Evolutionary conservation across 2,797 vertebrate genomes (phyloP), one percentile per base, ranked within the genome.

Genomic region (Remorina albescens): DNA sequence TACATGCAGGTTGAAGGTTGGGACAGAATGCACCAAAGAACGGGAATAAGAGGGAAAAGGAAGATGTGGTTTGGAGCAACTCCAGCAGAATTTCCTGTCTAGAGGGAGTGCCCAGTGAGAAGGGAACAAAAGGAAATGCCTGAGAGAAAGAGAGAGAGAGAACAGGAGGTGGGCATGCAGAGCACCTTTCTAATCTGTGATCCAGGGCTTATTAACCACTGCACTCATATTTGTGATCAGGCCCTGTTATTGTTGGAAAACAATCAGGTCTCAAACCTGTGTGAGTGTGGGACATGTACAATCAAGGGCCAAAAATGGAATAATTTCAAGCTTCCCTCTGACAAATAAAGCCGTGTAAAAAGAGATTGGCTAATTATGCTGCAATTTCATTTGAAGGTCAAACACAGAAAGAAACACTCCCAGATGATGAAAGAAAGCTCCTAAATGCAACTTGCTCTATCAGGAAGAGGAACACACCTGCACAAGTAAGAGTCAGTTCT

Each of bases 81-180:
- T 91, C 87, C 89, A 91, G 77, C 63, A 86, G 88, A 88, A 87
- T 91, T 90, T 94, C 91, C 90, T 90, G 82, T 80, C 79, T 73
- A 41, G 78, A 84, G 86, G 86, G 88, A 84, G 86, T 80, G 88
- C 59, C 78, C 36, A 8, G 65, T 70, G 60, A 65, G 37, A 62
- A 73, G 21, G 64, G 78, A 80, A 80, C 78, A 73, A 85, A 83
- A 88, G 85, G 88, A 93, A 91, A 90, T 90, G 75, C 73, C 80
- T 88, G n/a, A n/a, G n/a, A n/a, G 60, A 59, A 46, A 64, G 61
- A 62, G 36, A 81, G 25, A 73, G 19, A 28, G 46, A 34, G 56
- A 19, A 50, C n/a, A n/a, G n/a, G n/a, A n/a, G n/a, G n/a, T n/a
- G 56, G 65, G 44, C 55, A 59, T 62, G 62, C 44, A 63, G 41